Evolutionary conservation across 2,113 vertebrate genomes (phyloP).

Genomic region (Oceanites oceanicus): DNA sequence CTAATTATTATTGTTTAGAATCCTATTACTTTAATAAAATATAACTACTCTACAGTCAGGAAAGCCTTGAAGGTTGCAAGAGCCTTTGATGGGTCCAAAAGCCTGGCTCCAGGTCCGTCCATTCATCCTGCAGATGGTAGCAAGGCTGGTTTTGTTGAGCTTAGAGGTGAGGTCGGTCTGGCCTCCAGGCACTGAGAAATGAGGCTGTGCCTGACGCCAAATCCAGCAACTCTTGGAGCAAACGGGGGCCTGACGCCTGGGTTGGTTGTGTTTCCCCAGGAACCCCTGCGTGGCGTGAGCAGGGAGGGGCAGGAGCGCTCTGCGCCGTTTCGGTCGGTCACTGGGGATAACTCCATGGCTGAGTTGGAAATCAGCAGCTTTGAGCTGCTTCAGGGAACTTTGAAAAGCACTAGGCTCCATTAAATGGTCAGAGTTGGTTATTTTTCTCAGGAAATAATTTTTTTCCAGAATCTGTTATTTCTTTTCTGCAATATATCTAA

Average conservation of each 20-base stretch:
- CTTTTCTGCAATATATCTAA: background rate
- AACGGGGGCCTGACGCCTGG: background rate
- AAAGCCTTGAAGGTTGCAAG: background rate
- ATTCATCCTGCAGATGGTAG: too few species aligned
- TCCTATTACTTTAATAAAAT: background rate
- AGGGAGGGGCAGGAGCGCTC: background rate
- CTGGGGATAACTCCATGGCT: too few species aligned
- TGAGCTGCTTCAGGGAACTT: background rate
- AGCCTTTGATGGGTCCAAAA: background rate
- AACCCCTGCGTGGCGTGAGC: background rate
- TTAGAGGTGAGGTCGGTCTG: background rate
- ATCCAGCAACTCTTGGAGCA: background rate
- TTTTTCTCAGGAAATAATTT: background rate
- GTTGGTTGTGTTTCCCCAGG: background rate
- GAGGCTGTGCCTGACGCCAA: background rate
- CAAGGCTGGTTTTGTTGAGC: rapidly evolving
- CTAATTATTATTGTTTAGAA: background rate
- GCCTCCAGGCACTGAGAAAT: background rate
- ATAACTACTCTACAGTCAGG: background rate
- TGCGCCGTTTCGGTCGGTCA: background rate
- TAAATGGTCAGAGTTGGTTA: too few species aligned
- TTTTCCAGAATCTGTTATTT: background rate
- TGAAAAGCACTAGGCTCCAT: background rate
- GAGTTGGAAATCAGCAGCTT: background rate
- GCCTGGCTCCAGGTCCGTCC: background rate